Evolutionary conservation across 2,797 vertebrate species (phyloP).

Genomic region (Anguilla marmorata): DNA sequence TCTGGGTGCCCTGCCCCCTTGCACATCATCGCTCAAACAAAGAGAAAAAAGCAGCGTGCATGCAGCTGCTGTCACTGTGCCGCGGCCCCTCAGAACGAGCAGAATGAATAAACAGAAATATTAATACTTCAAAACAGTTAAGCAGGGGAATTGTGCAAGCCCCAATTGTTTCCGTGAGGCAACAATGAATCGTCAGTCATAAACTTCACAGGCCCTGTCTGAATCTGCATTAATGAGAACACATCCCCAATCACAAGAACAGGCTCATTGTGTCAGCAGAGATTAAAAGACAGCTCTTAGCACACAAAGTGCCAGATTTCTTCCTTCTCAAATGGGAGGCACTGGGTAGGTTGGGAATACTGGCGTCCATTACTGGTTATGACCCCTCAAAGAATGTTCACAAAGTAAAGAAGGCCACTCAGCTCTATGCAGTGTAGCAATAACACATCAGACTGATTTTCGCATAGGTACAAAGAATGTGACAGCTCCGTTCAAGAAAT

Average conservation of each 20-base stretch:
- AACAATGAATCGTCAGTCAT: background rate
- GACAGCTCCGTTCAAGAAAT: background rate
- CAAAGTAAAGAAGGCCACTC: background rate
- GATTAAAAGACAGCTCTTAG: constrained; percentile 19
- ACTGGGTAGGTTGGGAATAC: background rate
- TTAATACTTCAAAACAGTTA: constrained; percentile 21
- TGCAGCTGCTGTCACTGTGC: background rate
- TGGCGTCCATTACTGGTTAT: background rate
- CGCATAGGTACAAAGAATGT: background rate
- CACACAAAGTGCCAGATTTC: constrained; percentile 1
- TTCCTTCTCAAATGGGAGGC: background rate
- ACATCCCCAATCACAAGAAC: constrained; percentile 25
- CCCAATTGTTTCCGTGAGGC: background rate
- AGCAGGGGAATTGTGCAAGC: constrained; percentile 13
- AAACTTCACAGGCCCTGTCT: constrained; percentile 17
- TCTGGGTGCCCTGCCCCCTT: background rate
- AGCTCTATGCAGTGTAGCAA: background rate
- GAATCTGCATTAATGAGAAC: constrained; percentile 11
- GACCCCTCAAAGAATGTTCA: background rate
- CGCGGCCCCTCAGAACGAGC: background rate
- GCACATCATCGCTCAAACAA: background rate
- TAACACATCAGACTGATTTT: background rate
- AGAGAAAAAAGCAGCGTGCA: background rate
- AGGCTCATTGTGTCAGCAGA: constrained; percentile 17
- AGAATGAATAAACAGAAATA: constrained; percentile 13